These are phyloP conservation scores for Cantharis flavilabris DNA, from an alignment of 2,888 invertebrate species.

Conservation along the genomic window DNA sequence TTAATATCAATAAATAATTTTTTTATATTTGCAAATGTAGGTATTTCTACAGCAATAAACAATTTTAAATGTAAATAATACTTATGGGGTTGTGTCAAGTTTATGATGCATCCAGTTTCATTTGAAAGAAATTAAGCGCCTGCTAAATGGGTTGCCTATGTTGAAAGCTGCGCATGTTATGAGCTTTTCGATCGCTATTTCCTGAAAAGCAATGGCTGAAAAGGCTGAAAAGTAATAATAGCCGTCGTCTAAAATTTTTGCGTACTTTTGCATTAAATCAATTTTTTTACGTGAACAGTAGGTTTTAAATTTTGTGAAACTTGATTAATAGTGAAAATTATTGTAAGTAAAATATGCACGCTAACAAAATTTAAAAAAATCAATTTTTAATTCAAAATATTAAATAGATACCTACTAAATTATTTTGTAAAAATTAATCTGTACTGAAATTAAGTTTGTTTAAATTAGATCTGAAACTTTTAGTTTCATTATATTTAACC, in stretches of 20 bases:
- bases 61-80: no score
- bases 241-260: neutral
- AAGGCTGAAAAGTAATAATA: neutral
- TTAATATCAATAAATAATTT: no score
- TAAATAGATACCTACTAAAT: neutral
- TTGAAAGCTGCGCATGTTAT: neutral
- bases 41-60: no score
- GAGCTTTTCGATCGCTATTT: neutral
- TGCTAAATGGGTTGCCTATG: neutral
- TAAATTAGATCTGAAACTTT: neutral
- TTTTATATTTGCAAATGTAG: no score
- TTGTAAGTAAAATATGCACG: neutral
- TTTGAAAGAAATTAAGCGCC: neutral
- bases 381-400: neutral
- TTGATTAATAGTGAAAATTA: neutral
- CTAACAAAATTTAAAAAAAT: neutral
- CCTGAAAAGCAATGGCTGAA: neutral
- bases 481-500: neutral
- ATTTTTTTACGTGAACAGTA: neutral
- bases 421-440: neutral
- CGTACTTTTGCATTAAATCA: neutral
- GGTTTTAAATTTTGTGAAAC: neutral
- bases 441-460: neutral
- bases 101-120: neutral
- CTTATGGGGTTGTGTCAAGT: no score